Percentiles rank a stretch among this genome's conserved stretches.
Conservation (phyloP, 2,888 invertebrate species). For the Rhaphigaster nebulosa region DNA sequence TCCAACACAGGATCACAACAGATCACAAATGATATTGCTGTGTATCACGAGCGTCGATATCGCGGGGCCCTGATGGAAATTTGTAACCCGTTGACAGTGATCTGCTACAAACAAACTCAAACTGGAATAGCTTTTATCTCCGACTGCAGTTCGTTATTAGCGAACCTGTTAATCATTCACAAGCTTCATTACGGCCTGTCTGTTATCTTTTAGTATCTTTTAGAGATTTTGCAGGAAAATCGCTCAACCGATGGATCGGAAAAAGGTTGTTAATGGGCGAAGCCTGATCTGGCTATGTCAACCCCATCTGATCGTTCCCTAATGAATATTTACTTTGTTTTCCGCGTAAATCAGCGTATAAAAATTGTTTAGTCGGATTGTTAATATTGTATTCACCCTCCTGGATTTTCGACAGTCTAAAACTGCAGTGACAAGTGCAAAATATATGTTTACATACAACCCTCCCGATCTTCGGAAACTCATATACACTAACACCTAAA, state of each 20-base stretch:
- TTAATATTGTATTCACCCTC: neutral
- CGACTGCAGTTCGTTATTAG: conserved; percentile 49
- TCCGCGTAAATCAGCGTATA: neutral
- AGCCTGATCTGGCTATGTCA: neutral
- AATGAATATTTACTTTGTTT: conserved; percentile 31
- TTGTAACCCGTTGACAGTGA: neutral
- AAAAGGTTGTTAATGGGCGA: neutral
- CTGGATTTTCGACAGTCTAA: neutral
- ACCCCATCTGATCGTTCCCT: neutral
- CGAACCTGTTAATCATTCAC: conserved; percentile 43
- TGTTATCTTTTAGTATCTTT: conserved; percentile 34
- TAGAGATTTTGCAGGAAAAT: conserved; percentile 27
- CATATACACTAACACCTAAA: neutral
- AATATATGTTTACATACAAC: neutral
- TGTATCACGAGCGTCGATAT: neutral
- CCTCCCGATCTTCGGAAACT: neutral
- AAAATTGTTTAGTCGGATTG: neutral
- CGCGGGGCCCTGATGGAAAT: neutral
- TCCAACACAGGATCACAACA: neutral
- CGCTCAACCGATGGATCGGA: neutral
- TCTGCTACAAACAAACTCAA: conserved; percentile 29
- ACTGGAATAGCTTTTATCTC: conserved; percentile 13
- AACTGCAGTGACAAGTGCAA: neutral
- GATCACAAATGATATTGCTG: conserved; percentile 17
- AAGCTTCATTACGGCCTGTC: conserved; percentile 26